Base-by-base conservation (phyloP, 2,113 vertebrate genomes). In the Miniopterus natalensis region DNA sequence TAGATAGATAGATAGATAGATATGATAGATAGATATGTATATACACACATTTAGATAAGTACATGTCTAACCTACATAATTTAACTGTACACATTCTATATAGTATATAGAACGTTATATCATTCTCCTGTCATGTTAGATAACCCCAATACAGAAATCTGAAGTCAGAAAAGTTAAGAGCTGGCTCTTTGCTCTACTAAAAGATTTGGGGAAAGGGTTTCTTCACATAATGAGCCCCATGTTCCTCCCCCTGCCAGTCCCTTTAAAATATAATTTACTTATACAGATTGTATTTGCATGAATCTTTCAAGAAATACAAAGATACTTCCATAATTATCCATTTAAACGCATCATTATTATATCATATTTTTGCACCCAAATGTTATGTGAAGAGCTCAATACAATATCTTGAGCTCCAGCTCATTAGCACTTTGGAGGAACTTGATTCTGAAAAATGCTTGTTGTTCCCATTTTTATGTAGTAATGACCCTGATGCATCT, bases 281-380 rank as follows among this genome's bases (percentile, higher is more conserved):
- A 85, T 29, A 51, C 8, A 36, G 49, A 12, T 73, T 80, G 0
- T 66, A 51, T 79, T 85, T 79, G 40, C 18, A 23, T 66, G 40
- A 86, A 20, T 49, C 73, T 85, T 84, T 53, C 74, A n/a, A 74
- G 65, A 95, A 80, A 59, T 73, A 66, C n/a, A 66, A 66, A 74
- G 31, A 57, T 49, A 42, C 36, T 89, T 47, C 18, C 55, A 6
- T 59, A 57, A 90, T 95, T 84, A 25, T 84, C 40, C 14, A 90
- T 49, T 93, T 73, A 84, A 90, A 49, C 79, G 25, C 31, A 65
- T 79, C 18, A 65, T 65, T 84, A 78, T 78, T 79, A 77, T 70
- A 51, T 74, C 36, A 88, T 68, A 84, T 23, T 79, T 84, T 90
- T 49, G 51, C 14, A 45, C 45, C 51, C 20, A 61, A 49, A 68